These are phyloP conservation scores for Nysson spinosus DNA, from an alignment of 2,888 invertebrate species.

Conservation along the genomic window DNA sequence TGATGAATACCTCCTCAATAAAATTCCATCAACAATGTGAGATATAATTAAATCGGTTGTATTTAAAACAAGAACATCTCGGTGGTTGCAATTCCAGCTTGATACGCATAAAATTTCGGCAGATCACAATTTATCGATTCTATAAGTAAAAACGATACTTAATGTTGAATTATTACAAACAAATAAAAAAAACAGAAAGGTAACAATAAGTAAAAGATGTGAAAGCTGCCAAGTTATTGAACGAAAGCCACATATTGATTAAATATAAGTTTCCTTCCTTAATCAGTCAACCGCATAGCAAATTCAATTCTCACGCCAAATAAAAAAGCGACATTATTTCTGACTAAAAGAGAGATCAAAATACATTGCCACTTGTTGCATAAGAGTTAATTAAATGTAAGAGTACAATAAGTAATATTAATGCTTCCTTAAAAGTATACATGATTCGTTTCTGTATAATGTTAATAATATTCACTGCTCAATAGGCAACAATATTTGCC, in stretches of 20 bases:
- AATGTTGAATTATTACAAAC: conserved; percentile 43
- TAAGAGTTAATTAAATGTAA: conserved; percentile 76
- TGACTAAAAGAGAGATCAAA: conserved; percentile 87
- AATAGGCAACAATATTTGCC: conserved; percentile 71
- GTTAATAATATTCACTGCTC: conserved; percentile 67
- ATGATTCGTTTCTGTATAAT: conserved; percentile 63
- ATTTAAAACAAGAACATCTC: conserved; percentile 21
- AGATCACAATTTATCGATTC: conserved; percentile 48
- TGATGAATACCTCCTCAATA: too few relatives aligned
- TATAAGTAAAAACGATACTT: conserved; percentile 49
- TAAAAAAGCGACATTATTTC: conserved; percentile 80
- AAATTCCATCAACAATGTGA: too few relatives aligned
- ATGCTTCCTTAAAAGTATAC: conserved; percentile 57
- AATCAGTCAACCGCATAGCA: conserved; percentile 65
- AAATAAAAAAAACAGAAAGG: conserved; percentile 50
- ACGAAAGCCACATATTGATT: conserved; percentile 61
- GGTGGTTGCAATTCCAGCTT: conserved; percentile 45
- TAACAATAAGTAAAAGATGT: conserved; percentile 71
- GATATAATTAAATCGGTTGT: conserved; percentile 2
- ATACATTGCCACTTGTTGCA: conserved; percentile 82
- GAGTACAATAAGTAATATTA: conserved; percentile 75
- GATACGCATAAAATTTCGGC: conserved; percentile 45
- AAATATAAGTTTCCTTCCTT: conserved; percentile 69
- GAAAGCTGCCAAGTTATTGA: conserved; percentile 75
- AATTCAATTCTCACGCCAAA: conserved; percentile 71